Percentiles rank a stretch among this genome's conserved stretches.
These are phyloP conservation scores for Sebastes oblongus DNA, from an alignment of 2,797 vertebrate genomes.

Conservation along the genomic window DNA sequence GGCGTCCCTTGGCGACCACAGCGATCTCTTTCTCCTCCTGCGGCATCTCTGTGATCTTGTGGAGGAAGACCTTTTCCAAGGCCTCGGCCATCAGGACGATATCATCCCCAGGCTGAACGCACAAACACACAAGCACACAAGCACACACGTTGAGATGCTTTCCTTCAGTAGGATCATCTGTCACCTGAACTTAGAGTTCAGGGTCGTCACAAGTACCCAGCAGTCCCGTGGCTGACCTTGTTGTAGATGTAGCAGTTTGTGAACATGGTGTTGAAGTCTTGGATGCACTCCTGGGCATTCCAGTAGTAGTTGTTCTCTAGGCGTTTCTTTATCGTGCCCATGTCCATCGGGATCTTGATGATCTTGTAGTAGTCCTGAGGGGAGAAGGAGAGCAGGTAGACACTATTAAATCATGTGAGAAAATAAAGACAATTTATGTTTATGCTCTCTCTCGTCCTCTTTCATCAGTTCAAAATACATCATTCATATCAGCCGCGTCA, in stretches of 20 bases:
- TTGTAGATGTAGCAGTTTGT: conserved; percentile 98
- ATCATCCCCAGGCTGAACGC: conserved; percentile 89
- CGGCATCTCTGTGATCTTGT: conserved; percentile 93
- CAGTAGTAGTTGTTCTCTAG: conserved; percentile 93
- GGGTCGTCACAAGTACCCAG: not conserved
- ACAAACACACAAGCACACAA: conserved; percentile 28
- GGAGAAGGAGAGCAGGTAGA: not conserved
- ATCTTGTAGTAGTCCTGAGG: conserved; percentile 94
- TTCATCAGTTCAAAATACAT: too few species aligned
- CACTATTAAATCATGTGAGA: not conserved
- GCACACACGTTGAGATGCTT: not conserved
- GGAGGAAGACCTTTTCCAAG: conserved; percentile 92
- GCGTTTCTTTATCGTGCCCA: conserved; percentile 93
- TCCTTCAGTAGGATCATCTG: not conserved
- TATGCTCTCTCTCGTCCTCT: too few species aligned
- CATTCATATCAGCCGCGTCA: too few species aligned
- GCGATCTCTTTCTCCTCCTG: conserved; percentile 91
- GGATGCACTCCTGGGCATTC: conserved; percentile 96
- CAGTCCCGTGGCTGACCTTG: conserved; percentile 81
- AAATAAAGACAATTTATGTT: too few species aligned
- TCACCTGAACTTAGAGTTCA: not conserved
- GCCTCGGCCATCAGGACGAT: conserved; percentile 95
- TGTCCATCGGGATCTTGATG: conserved; percentile 93
- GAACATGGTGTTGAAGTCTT: conserved; percentile 99
- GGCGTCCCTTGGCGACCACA: conserved; percentile 87